Percentiles rank a stretch among this genome's conserved stretches.
phyloP scores from a whole-genome alignment of 2,888 invertebrate species.

The Furcula furcula region DNA sequence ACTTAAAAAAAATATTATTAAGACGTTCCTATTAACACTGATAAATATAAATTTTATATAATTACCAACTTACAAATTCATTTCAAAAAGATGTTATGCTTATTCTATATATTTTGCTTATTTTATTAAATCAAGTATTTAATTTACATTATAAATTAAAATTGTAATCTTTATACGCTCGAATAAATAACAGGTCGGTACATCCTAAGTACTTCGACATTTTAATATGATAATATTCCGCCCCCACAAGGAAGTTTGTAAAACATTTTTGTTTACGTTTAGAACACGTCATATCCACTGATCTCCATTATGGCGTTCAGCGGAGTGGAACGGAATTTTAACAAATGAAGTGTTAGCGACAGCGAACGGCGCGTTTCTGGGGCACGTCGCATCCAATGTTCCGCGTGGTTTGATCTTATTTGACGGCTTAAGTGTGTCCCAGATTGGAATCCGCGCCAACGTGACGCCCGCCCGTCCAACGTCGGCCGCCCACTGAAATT shows the following conservation, averaged over 20 bases:
- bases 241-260: constrained; percentile 10
- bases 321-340: constrained; percentile 41
- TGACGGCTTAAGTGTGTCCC: constrained; percentile 61
- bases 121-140: too few species aligned
- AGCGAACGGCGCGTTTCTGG: constrained; percentile 15
- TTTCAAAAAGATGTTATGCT: too few species aligned
- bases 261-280: constrained; percentile 33
- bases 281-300: constrained; percentile 35
- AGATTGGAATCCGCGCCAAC: constrained; percentile 50
- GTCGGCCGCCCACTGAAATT: constrained; percentile 26
- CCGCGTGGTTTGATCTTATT: constrained; percentile 54
- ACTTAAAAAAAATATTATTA: too few species aligned
- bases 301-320: constrained; percentile 35
- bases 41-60: too few species aligned
- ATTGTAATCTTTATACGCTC: too few species aligned
- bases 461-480: constrained; percentile 32
- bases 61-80: too few species aligned
- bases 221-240: too few species aligned
- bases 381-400: constrained; percentile 56
- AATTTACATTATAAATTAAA: too few species aligned
- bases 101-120: too few species aligned
- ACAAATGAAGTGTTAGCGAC: constrained; percentile 49
- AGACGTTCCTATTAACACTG: too few species aligned
- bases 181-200: too few species aligned
- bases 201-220: too few species aligned